Evolutionary conservation across 2,888 invertebrate genomes (phyloP), one percentile per base, ranked within the genome.

Genomic region (Pammene aurita): DNA sequence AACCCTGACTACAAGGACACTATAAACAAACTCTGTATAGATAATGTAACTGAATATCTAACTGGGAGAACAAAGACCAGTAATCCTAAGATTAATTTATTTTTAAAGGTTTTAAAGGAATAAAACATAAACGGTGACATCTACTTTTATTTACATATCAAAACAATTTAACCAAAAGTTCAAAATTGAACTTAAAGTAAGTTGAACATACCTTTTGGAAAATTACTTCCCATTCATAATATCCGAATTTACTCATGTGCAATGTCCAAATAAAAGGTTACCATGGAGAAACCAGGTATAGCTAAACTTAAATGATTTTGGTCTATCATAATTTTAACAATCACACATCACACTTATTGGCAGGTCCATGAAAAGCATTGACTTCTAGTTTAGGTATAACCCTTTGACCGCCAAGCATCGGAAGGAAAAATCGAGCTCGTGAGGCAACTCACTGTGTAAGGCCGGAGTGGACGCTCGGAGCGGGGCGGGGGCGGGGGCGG

Each of bases 71-170:
- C 13, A 16, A 56, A 56, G 50, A 62, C 56, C 0, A 13, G 14
- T 42, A 48, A 56, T 13, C 56, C 62, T 1, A 67, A 67, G 13
- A 62, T 67, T 16, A 62, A 63, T 18, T 34, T 67, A 63, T 62
- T 67, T 48, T 56, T 62, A 16, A 67, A 67, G 42, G 50, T 50
- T 16, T 67, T 67, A 50, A 7, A 56, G 0, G 14, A 63, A 67
- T 62, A 67, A 62, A 67, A 56, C 10, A 50, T 16, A 56, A 34
- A 67, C 26, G 52, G 62, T 52, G 56, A 62, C 56, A 57, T 63
- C 7, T 48, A 34, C 10, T 67, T 67, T 67, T 67, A 67, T 67
- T 67, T 55, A 61, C 62, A 56, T 7, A 44, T 14, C 26, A 55
- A 44, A 44, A 38, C 42, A 35, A 14, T 26, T 48, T 34, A 18